Percentiles rank a stretch among this genome's conserved stretches.
Evolutionary conservation across 2,797 vertebrate species (phyloP).

Genomic region (Danionella dracula): DNA sequence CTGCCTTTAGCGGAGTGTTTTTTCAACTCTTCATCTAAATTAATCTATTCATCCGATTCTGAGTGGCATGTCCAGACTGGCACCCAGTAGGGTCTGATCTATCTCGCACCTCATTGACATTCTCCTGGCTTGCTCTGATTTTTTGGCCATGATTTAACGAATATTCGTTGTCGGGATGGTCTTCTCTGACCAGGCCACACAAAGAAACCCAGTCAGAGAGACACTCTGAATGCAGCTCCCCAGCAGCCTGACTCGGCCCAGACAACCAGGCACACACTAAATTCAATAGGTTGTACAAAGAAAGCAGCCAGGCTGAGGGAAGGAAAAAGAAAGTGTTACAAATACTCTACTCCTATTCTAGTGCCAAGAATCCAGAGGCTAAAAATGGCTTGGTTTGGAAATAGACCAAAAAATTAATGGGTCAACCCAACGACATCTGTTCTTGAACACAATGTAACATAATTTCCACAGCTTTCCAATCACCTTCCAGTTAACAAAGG

Average conservation of each 20-base stretch:
- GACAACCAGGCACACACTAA: conserved; percentile 58
- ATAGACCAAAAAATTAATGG: not conserved
- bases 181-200: conserved; percentile 63
- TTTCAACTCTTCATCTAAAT: conserved; percentile 12
- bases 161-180: conserved; percentile 64
- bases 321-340: conserved; percentile 18
- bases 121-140: conserved; percentile 32
- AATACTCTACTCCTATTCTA: conserved; percentile 3
- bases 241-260: conserved; percentile 54
- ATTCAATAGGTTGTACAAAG: conserved; percentile 51
- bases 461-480: conserved; percentile 18
- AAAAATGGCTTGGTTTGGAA: not conserved
- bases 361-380: not conserved
- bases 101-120: conserved; percentile 42
- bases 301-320: not conserved
- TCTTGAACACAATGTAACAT: not conserved
- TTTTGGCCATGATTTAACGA: conserved; percentile 60
- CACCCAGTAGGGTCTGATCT: conserved; percentile 8
- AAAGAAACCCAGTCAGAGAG: conserved; percentile 69
- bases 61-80: conserved; percentile 1
- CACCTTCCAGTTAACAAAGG: not conserved
- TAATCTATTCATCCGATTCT: conserved; percentile 21
- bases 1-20: not conserved
- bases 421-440: conserved; percentile 10
- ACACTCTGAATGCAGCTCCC: conserved; percentile 68